A percentile compares a stretch with the other conserved stretches of the same genome.
Conservation (phyloP, 1,140 invertebrate genomes). For the Drosophila sp. region DNA sequence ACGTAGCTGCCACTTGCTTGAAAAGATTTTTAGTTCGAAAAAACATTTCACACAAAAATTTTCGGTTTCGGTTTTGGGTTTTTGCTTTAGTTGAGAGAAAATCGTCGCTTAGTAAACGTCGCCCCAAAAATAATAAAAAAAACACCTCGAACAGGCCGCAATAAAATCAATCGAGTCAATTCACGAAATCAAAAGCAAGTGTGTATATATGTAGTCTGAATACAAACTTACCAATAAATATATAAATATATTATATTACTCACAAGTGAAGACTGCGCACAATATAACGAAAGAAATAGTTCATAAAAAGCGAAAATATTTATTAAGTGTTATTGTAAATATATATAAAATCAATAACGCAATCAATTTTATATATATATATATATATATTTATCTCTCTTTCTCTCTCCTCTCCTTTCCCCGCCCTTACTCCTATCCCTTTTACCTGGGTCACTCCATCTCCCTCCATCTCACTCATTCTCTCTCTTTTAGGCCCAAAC, state of each 20-base stretch:
- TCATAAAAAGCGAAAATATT: slow-evolving; percentile 31
- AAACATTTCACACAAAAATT: slow-evolving; percentile 73
- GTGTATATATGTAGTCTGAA: slow-evolving; percentile 30
- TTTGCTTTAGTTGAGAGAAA: slow-evolving; percentile 85
- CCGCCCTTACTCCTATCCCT: too few species aligned
- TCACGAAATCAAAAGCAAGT: slow-evolving; percentile 40
- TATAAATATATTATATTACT: slow-evolving; percentile 16
- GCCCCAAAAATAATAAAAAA: slow-evolving; percentile 55
- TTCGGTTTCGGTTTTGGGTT: slow-evolving; percentile 68
- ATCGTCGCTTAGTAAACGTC: slow-evolving; percentile 85
- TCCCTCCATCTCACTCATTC: slow-evolving; percentile 14
- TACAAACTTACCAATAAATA: slow-evolving; percentile 3
- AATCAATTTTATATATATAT: neutral
- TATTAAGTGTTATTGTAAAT: slow-evolving; percentile 21
- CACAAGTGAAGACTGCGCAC: slow-evolving; percentile 16
- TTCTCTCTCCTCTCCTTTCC: neutral
- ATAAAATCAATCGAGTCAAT: slow-evolving; percentile 24
- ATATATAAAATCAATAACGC: slow-evolving; percentile 2
- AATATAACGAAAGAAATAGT: slow-evolving; percentile 14
- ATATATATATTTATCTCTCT: too few species aligned
- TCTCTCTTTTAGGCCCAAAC: slow-evolving; percentile 22
- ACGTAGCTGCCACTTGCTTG: slow-evolving; percentile 58
- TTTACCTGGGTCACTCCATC: neutral
- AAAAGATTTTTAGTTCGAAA: slow-evolving; percentile 75
- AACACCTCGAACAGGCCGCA: slow-evolving; percentile 43